A percentile compares a stretch with the other conserved stretches of the same genome.
Conservation (phyloP, 2,888 invertebrate species). For the Hirtodrosophila cameraria region DNA sequence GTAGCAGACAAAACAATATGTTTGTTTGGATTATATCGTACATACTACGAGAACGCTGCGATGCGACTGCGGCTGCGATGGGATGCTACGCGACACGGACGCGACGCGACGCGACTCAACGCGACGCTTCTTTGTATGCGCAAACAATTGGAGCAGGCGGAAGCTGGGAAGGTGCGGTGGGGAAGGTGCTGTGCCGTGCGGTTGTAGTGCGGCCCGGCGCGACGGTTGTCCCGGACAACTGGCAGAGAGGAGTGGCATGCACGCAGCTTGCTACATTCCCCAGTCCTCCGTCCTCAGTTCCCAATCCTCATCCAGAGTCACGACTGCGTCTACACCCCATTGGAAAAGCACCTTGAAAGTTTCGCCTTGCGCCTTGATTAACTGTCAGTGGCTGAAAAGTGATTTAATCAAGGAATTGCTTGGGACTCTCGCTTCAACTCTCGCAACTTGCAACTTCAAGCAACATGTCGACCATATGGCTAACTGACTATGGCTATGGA, state of each 20-base stretch:
- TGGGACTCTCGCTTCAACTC: neutral
- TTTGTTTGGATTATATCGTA: constrained; percentile 77
- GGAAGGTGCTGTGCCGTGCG: neutral
- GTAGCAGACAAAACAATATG: constrained; percentile 79
- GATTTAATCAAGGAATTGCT: constrained; percentile 72
- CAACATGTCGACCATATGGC: constrained; percentile 71
- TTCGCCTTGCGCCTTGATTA: constrained; percentile 68
- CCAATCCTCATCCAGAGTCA: constrained; percentile 36
- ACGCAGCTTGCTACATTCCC: neutral
- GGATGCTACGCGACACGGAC: constrained; percentile 46
- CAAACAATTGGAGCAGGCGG: constrained; percentile 80
- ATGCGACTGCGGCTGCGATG: constrained; percentile 29
- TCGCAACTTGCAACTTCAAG: neutral
- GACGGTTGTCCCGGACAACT: constrained; percentile 57
- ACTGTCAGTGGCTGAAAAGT: constrained; percentile 80
- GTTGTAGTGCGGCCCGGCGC: constrained; percentile 12
- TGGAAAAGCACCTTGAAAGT: constrained; percentile 70
- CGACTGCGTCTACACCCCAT: constrained; percentile 39
- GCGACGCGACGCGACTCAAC: constrained; percentile 58
- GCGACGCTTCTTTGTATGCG: constrained; percentile 77
- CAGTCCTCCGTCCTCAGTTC: constrained; percentile 2
- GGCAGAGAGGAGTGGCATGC: constrained; percentile 18
- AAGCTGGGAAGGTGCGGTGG: constrained; percentile 49
- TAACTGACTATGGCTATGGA: constrained; percentile 28
- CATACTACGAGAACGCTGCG: constrained; percentile 32